Evolutionary conservation across 2,113 vertebrate genomes (phyloP).

Genomic region (Myiozetetes cayanensis): DNA sequence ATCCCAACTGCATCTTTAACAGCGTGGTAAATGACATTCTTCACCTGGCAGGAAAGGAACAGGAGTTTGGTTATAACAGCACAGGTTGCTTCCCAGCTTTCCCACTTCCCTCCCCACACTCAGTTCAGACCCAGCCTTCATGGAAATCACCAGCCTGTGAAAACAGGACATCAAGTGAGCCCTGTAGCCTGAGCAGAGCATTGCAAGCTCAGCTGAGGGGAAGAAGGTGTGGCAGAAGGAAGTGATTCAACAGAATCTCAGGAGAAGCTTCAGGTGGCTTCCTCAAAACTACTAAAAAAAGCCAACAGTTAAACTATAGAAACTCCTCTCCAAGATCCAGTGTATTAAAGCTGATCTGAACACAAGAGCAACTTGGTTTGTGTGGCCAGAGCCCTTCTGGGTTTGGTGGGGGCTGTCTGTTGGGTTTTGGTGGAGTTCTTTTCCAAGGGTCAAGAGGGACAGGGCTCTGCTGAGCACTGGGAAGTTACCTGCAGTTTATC

Average conservation of each 20-base stretch:
- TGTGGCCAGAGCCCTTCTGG: neutral
- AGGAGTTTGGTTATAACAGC: neutral
- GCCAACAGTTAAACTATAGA: fast-evolving
- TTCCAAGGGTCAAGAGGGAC: neutral
- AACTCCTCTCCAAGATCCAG: neutral
- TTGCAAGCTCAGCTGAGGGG: neutral
- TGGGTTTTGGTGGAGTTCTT: neutral
- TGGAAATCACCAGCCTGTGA: neutral
- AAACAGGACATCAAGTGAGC: neutral
- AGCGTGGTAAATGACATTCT: slow-evolving; percentile 84
- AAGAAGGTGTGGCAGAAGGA: neutral
- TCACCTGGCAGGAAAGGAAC: slow-evolving; percentile 65
- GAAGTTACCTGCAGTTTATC: slow-evolving; percentile 80
- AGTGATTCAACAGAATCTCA: neutral
- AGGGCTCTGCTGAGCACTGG: neutral
- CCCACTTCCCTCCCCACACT: neutral
- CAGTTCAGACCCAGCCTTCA: fast-evolving
- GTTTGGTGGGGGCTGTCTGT: neutral
- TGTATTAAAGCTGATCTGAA: neutral
- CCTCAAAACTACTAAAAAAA: neutral
- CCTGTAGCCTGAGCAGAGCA: neutral
- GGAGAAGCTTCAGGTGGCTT: neutral
- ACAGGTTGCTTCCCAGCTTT: fast-evolving
- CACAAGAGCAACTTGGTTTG: neutral
- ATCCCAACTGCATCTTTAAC: slow-evolving; percentile 82